These are phyloP conservation scores for Callimico goeldii DNA, from an alignment of 2,797 vertebrate species.

Conservation along the genomic window DNA sequence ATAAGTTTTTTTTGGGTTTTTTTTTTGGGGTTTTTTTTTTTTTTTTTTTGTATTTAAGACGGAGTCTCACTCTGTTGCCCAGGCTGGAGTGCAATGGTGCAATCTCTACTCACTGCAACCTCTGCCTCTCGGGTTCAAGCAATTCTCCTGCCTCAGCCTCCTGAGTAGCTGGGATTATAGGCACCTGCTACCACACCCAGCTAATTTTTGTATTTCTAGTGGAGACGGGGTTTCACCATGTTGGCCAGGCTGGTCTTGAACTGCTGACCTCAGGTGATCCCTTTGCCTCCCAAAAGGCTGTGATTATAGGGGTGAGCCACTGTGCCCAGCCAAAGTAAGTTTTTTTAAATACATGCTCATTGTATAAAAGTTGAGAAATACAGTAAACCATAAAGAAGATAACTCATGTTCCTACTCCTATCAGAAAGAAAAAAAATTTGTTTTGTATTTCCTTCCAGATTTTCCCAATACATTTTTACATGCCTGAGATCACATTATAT, in stretches of 20 bases:
- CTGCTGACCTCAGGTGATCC: background rate
- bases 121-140: background rate
- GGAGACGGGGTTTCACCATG: background rate
- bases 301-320: background rate
- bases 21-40: background rate
- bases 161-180: background rate
- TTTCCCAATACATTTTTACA: background rate
- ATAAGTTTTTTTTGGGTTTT: background rate
- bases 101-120: background rate
- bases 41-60: background rate
- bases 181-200: background rate
- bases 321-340: background rate
- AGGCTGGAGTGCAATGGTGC: background rate
- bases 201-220: background rate
- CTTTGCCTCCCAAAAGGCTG: background rate
- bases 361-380: background rate
- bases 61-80: background rate
- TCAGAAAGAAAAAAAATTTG: background rate
- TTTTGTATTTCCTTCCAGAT: background rate
- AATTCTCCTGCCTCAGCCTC: background rate
- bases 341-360: background rate
- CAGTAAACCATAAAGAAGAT: background rate
- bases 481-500: background rate
- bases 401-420: background rate
- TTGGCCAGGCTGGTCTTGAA: background rate